phyloP scores from a whole-genome alignment of 2,113 vertebrate genomes.

The Carollia perspicillata region DNA sequence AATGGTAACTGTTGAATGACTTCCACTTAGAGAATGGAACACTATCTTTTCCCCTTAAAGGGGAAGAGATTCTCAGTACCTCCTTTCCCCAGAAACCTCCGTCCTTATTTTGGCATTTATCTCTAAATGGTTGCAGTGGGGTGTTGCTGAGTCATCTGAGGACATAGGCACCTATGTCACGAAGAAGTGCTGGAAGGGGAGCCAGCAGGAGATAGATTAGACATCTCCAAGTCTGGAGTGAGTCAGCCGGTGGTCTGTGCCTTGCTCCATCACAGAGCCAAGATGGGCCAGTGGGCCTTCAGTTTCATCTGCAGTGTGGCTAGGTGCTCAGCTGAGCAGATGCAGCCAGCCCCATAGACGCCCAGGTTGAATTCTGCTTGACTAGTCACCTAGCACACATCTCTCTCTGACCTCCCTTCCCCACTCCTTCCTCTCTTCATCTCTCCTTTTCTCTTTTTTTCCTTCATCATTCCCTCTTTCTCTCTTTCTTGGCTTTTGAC shows the following conservation, averaged over 20 bases:
- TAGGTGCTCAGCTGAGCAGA: background rate
- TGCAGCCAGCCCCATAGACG: background rate
- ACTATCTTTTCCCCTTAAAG: background rate
- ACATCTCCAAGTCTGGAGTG: background rate
- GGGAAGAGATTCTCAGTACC: background rate
- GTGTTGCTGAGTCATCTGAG: slow-evolving; percentile 52
- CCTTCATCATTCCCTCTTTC: no score
- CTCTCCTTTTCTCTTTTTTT: background rate
- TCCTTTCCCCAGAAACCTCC: fast-evolving
- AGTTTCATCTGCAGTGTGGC: background rate
- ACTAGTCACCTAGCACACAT: background rate
- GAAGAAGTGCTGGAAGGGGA: background rate
- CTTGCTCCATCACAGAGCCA: fast-evolving
- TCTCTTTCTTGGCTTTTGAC: background rate
- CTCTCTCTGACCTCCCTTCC: background rate
- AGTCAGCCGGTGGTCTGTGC: background rate
- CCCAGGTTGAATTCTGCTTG: no score
- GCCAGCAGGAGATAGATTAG: background rate
- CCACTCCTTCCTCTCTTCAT: background rate
- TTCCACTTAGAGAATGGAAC: background rate
- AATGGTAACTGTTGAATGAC: background rate
- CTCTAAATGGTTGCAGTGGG: background rate
- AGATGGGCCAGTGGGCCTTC: background rate
- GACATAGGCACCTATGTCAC: slow-evolving; percentile 25
- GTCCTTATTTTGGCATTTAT: background rate